Percentiles rank a stretch among this genome's conserved stretches.
These are phyloP conservation scores for Electrona antarctica DNA, from an alignment of 2,113 vertebrate genomes.

Conservation along the genomic window DNA sequence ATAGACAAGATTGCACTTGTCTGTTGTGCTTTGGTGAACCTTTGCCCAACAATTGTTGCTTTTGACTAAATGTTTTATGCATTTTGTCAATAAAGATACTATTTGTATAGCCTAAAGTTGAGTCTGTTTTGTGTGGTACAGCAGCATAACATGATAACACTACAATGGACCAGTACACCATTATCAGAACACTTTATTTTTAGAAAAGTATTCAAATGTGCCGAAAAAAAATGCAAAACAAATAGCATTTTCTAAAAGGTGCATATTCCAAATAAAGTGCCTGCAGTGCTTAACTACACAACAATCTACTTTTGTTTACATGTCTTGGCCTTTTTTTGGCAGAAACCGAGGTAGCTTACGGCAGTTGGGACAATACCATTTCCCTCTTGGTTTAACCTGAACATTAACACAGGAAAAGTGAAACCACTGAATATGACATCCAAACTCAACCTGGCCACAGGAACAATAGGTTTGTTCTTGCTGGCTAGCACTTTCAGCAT, in stretches of 20 bases:
- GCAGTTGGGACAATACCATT: neutral
- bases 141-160: neutral
- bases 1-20: conserved; percentile 5
- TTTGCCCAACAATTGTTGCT: conserved; percentile 8
- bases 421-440: neutral
- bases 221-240: neutral
- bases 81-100: neutral
- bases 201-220: neutral
- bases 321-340: no score
- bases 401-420: conserved; percentile 4
- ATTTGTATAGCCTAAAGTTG: neutral
- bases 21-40: conserved; percentile 5
- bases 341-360: neutral
- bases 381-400: neutral
- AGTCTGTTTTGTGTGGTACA: neutral
- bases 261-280: neutral
- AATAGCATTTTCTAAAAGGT: neutral
- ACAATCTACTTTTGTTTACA: neutral
- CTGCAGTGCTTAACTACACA: neutral
- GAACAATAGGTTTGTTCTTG: neutral
- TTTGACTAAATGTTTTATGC: neutral
- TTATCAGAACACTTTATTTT: neutral
- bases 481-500: neutral
- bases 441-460: neutral
- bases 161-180: neutral